Evolutionary conservation across 2,797 vertebrate species (phyloP), one percentile per base, ranked within the genome.

Genomic region (Anabas testudineus): DNA sequence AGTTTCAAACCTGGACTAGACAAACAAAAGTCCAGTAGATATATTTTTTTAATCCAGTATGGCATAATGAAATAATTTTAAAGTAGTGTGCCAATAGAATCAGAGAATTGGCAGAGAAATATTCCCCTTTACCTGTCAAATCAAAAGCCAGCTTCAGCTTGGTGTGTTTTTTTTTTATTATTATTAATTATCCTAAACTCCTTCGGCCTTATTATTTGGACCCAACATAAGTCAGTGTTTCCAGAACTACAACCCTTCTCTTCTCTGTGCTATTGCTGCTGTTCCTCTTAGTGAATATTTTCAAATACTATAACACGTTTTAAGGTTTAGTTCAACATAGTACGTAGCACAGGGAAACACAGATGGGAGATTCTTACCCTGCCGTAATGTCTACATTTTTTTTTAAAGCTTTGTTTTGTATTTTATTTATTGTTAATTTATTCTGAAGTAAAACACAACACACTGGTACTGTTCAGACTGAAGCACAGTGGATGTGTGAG

Each of bases 391-490:
- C 37, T 60, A 61, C 6, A n/a, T n/a, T 46, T 39, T 49, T 24
- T 59, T 74, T 52, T 54, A 43, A 43, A 28, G 18, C 18, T 30
- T 32, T 52, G 41, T 49, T 84, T 78, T 65, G 30, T 81, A 59
- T 81, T 91, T 86, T 84, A 90, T 91, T 92, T 91, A 92, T 91
- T 91, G 52, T 82, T 91, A 85, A 91, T 83, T 90, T 92, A 91
- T 91, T 90, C 19, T 59, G 66, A 36, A 47, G 55, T 54, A 57
- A n/a, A 73, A 82, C 71, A 54, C 66, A 71, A 47, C 24, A 69
- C 58, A 56, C 66, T 73, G 54, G 43, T 72, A 28, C 19, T 62
- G 32, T 41, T 19, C 7, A 18, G 46, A 75, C 15, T 36, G 24
- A 56, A 19, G 18, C 41, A 54, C 37, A 18, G 65, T 60, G 41